These are phyloP conservation scores for Tridacna crocea DNA, from an alignment of 2,888 invertebrate species.

Conservation along the genomic window DNA sequence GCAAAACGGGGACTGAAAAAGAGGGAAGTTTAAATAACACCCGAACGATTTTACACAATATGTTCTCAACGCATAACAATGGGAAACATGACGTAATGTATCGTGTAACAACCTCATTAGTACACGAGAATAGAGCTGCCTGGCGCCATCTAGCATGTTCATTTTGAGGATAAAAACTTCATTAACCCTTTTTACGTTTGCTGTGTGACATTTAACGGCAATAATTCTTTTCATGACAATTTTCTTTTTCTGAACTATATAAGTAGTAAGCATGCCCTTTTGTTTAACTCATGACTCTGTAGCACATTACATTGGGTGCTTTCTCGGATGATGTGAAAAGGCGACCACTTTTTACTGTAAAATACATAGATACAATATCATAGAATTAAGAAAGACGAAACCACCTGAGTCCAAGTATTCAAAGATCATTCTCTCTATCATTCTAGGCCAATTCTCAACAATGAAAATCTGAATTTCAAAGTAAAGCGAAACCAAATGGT, in stretches of 20 bases:
- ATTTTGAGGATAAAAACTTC: slow-evolving; percentile 12
- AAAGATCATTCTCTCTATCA: too few relatives aligned
- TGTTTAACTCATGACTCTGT: background rate
- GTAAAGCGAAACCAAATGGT: too few relatives aligned
- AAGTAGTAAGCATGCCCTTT: background rate
- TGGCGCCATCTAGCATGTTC: slow-evolving; percentile 19
- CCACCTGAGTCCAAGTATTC: too few relatives aligned
- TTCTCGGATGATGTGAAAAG: too few relatives aligned
- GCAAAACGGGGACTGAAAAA: background rate
- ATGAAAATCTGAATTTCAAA: too few relatives aligned
- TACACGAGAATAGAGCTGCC: background rate
- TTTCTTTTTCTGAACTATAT: background rate
- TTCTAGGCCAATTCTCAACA: too few relatives aligned
- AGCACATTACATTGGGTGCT: background rate
- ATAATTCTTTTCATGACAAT: background rate
- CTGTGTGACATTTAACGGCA: background rate
- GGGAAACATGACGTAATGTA: slow-evolving; percentile 15
- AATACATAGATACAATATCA: too few relatives aligned
- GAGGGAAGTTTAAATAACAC: background rate
- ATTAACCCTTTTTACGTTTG: slow-evolving; percentile 1
- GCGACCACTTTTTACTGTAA: too few relatives aligned
- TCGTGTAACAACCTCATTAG: slow-evolving; percentile 19
- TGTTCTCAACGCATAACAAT: slow-evolving; percentile 14
- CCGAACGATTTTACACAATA: background rate
- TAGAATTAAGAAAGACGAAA: too few relatives aligned